Evolutionary conservation across 2,113 vertebrate genomes (phyloP), one percentile per base, ranked within the genome.

Genomic region (Calypte anna): DNA sequence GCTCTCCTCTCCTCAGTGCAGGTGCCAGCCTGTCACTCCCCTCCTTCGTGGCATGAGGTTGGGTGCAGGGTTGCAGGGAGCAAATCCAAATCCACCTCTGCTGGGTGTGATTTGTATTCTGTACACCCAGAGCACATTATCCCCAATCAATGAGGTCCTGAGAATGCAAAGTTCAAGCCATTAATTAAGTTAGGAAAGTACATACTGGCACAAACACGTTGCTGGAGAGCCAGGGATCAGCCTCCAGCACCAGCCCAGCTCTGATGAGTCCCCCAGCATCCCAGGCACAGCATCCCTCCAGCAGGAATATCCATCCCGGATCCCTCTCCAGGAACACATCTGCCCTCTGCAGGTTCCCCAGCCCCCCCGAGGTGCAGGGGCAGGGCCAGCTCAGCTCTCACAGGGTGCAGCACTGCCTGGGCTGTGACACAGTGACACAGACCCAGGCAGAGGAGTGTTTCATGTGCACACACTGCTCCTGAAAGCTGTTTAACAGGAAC

Each of bases 31-130:
- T 21, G 48, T 19, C 48, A 19, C 48, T 48, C 48, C 50, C 22
- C 17, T 51, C 50, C 50, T 50, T 10, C 10, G 4, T 3, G 53
- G 48, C 30, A 4, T 0, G 4, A 24, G 15, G n/a, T 21, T 3
- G 2, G 1, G 36, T 23, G 16, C 1, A 8, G 21, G 88, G 55
- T 2, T 44, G 38, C 50, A 9, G 72, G 33, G 38, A 43, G 38
- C 82, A 14, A 8, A 17, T 24, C 4, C 22, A 14, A 57, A 15
- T 33, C 33, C 33, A 33, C 9, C 4, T 1, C 9, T 15, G 28
- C 66, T 6, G 2, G 61, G 24, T 46, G 61, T 6, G 28, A 82
- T 88, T 48, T 79, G 75, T 66, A 81, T 43, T 44, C 76, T 19
- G 46, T 12, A 74, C 40, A 64, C 36, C 3, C 2, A 46, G 24